These are phyloP conservation scores for Pangasius mekongensis DNA, from an alignment of 2,797 vertebrate species.

Conservation along the genomic window DNA sequence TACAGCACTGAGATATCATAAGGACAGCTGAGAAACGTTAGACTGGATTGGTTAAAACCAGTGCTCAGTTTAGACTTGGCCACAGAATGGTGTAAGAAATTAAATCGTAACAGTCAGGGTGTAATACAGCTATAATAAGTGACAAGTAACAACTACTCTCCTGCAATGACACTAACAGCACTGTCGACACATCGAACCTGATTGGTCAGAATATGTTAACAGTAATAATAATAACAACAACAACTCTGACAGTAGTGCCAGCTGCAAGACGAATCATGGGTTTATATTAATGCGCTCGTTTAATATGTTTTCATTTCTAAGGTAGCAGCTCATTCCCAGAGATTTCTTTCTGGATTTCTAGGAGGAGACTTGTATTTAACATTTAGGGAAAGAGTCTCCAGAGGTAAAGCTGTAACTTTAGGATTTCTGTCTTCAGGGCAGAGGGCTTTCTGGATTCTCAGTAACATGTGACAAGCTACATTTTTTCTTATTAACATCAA, in stretches of 20 bases:
- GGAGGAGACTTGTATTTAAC: neutral
- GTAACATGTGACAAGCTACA: neutral
- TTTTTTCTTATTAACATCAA: neutral
- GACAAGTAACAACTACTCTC: neutral
- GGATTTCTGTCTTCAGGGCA: neutral
- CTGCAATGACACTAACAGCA: neutral
- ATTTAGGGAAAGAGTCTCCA: neutral
- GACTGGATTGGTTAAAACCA: constrained; percentile 21
- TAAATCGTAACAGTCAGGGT: neutral
- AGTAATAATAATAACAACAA: neutral
- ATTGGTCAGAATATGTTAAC: neutral
- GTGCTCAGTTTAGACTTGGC: neutral
- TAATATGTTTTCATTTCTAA: neutral
- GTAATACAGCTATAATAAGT: neutral
- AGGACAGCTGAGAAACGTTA: constrained; percentile 4
- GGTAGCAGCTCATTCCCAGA: neutral
- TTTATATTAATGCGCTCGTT: neutral
- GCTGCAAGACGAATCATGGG: neutral
- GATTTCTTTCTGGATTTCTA: neutral
- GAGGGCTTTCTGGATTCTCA: neutral
- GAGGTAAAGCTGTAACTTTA: neutral
- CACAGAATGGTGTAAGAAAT: neutral
- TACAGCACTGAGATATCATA: constrained; percentile 28
- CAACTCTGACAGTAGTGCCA: neutral
- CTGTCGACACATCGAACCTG: neutral